phyloP scores from a whole-genome alignment of 2,797 vertebrate genomes.

The Megalops cyprinoides region DNA sequence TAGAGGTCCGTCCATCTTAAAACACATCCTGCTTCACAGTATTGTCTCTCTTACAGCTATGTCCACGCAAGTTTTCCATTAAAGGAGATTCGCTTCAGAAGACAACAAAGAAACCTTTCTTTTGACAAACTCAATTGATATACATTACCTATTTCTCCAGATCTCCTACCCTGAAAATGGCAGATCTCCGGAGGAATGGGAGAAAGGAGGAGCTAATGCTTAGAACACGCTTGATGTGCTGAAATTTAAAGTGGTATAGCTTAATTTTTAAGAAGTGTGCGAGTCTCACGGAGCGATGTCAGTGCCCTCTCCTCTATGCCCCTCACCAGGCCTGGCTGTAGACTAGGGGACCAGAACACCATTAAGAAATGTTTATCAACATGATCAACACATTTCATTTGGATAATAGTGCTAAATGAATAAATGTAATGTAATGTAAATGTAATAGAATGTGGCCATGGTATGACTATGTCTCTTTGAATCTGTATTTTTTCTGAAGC shows the following conservation, averaged over 20 bases:
- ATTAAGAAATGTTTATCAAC: too few relatives aligned
- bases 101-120: not conserved
- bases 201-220: slow-evolving; percentile 29
- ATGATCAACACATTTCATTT: too few relatives aligned
- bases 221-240: slow-evolving; percentile 28
- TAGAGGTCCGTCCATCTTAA: not conserved
- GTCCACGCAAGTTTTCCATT: not conserved
- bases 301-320: too few relatives aligned
- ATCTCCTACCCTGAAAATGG: slow-evolving; percentile 38
- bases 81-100: not conserved
- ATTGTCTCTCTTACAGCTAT: slow-evolving; percentile 2
- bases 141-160: slow-evolving; percentile 33
- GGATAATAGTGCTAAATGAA: too few relatives aligned
- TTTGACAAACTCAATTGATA: slow-evolving; percentile 18
- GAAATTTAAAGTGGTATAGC: slow-evolving; percentile 35
- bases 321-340: too few relatives aligned
- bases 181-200: slow-evolving; percentile 31
- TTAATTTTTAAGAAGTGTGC: not conserved
- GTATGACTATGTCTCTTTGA: too few relatives aligned
- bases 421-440: too few relatives aligned
- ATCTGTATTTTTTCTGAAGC: too few relatives aligned
- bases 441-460: too few relatives aligned
- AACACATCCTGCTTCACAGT: not conserved
- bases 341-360: too few relatives aligned
- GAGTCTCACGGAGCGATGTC: too few relatives aligned